Evolutionary conservation across 2,888 invertebrate genomes (phyloP), one percentile per base, ranked within the genome.

Genomic region (Biston betularia): DNA sequence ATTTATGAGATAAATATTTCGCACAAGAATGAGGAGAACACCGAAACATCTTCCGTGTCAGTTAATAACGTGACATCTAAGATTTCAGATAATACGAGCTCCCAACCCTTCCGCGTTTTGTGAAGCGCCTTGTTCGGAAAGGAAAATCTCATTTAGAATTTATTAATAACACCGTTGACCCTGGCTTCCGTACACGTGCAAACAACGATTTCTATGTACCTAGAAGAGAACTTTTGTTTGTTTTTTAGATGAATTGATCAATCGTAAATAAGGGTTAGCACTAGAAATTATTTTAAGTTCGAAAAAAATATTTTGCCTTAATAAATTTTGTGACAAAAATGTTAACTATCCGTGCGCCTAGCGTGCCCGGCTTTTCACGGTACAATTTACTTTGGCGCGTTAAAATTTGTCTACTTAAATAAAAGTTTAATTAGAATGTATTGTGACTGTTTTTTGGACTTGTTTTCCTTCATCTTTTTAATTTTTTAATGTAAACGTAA

Each of bases 21-120:
- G 8, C 38, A 50, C 8, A 4, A 50, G 52, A 33, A 49, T 14
- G 15, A 38, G 42, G 53, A 40, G 40, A 14, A 42, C 11, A 35
- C 33, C 54, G 24, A 54, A 54, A 42, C n/a, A 33, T 42, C 45
- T 44, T 34, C 45, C 56, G 35, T 45, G 56, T 45, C 56, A 56
- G 45, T 45, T 35, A 46, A 45, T 35, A 45, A 44, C 34, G 14
- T 45, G 56, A 56, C 45, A 56, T 46, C 35, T 46, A 34, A 46
- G 56, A 56, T 56, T 56, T 45, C 56, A 34, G 10, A 45, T 24
- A n/a, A 55, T 45, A 45, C 34, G 45, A 14, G 34, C 56, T 14
- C 45, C n/a, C 34, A 44, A 55, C 34, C 45, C 34, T n/a, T 35
- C 40, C 34, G n/a, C 14, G 14, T 45, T 56, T 56, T 56, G 35